Evolutionary conservation across 92 coral and sea anemone genomes (phyloP).

Genomic region (Montipora capitata): DNA sequence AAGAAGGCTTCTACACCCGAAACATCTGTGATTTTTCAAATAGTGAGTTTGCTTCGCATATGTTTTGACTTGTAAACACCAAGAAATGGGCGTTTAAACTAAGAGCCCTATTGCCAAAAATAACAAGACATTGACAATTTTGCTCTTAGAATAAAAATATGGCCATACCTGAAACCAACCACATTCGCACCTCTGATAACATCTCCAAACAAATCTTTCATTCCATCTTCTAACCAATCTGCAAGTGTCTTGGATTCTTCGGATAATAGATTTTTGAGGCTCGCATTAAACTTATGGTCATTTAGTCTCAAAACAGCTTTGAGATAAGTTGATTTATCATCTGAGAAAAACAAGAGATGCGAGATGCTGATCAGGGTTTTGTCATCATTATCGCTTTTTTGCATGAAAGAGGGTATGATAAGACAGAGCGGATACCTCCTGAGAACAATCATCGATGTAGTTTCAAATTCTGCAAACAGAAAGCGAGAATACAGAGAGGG

Average conservation of each 20-base stretch:
- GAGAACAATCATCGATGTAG: too few species aligned
- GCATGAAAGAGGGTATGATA: too few species aligned
- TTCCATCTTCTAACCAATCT: slow-evolving; percentile 9
- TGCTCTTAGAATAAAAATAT: too few species aligned
- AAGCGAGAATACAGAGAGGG: too few species aligned
- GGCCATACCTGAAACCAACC: slow-evolving; percentile 56
- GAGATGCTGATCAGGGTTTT: not conserved
- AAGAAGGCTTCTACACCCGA: too few species aligned
- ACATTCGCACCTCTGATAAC: slow-evolving; percentile 42
- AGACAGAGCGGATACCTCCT: not conserved
- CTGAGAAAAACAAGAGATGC: not conserved
- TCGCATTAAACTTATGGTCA: not conserved
- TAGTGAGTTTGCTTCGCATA: too few species aligned
- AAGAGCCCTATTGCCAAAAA: too few species aligned
- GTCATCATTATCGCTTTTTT: not conserved
- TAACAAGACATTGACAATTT: too few species aligned
- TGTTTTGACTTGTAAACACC: too few species aligned
- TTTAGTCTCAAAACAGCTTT: slow-evolving; percentile 56
- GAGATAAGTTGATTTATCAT: slow-evolving; percentile 20
- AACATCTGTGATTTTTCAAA: too few species aligned
- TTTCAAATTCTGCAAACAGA: too few species aligned
- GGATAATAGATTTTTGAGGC: slow-evolving; percentile 57
- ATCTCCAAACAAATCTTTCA: slow-evolving; percentile 34
- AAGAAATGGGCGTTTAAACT: too few species aligned
- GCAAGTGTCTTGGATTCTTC: slow-evolving; percentile 31